These are phyloP conservation scores for Apogon talboti DNA, from an alignment of 2,797 vertebrate genomes.

Conservation along the genomic window DNA sequence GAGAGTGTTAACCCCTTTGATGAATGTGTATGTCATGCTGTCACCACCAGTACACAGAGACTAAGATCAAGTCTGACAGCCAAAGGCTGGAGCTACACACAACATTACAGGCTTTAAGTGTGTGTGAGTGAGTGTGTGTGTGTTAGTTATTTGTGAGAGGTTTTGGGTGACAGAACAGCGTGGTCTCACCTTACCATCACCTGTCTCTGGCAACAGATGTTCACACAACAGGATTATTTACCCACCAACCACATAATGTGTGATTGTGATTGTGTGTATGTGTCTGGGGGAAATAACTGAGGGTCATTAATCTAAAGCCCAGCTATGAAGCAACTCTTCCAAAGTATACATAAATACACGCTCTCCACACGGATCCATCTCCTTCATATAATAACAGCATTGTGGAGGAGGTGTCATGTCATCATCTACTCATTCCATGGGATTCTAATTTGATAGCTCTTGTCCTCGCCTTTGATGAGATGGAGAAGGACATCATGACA, in stretches of 20 bases:
- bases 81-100: constrained; percentile 33
- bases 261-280: constrained; percentile 21
- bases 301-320: constrained; percentile 18
- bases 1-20: constrained; percentile 45
- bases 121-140: constrained; percentile 4
- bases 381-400: constrained; percentile 5
- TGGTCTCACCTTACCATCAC: constrained; percentile 70
- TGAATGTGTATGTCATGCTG: constrained; percentile 51
- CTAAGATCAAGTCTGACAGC: constrained; percentile 48
- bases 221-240: constrained; percentile 48
- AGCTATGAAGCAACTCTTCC: constrained; percentile 34
- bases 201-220: constrained; percentile 70
- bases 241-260: constrained; percentile 21
- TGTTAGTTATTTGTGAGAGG: constrained; percentile 35
- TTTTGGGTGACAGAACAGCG: constrained; percentile 40
- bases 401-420: constrained; percentile 38
- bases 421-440: constrained; percentile 45
- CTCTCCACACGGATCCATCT: constrained; percentile 29
- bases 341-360: constrained; percentile 15
- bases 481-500: constrained; percentile 18
- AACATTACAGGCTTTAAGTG: constrained; percentile 10
- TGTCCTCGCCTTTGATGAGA: constrained; percentile 52
- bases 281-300: background rate
- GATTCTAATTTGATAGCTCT: constrained; percentile 43
- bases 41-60: constrained; percentile 36